A percentile compares a stretch with the other conserved stretches of the same genome.
Conservation (phyloP, 2,797 vertebrate species). For the Decapterus maruadsi region DNA sequence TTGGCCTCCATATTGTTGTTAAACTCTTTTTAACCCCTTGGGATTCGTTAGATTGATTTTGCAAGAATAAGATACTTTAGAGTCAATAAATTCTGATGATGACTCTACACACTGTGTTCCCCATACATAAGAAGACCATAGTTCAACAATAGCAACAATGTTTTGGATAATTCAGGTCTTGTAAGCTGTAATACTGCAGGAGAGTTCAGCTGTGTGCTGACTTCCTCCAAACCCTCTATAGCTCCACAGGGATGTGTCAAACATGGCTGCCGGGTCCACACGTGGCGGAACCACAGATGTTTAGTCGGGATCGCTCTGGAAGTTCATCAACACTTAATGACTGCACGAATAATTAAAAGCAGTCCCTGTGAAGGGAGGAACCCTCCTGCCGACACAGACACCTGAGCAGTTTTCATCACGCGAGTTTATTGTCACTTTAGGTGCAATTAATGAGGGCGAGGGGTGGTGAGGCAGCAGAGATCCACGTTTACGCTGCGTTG, state of each 20-base stretch:
- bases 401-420: slow-evolving; percentile 56
- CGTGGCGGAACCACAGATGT: slow-evolving; percentile 66
- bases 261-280: slow-evolving; percentile 41
- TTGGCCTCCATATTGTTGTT: no score
- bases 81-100: neutral
- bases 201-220: slow-evolving; percentile 3
- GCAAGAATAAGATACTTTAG: no score
- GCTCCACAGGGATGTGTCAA: slow-evolving; percentile 41
- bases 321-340: slow-evolving; percentile 64
- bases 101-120: neutral
- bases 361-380: slow-evolving; percentile 51
- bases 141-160: neutral
- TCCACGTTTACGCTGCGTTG: slow-evolving; percentile 26
- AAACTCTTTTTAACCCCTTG: no score
- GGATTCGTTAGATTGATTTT: no score
- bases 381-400: slow-evolving; percentile 51
- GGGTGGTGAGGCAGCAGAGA: slow-evolving; percentile 41
- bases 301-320: slow-evolving; percentile 40
- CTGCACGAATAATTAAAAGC: slow-evolving; percentile 68
- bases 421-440: slow-evolving; percentile 60
- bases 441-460: slow-evolving; percentile 55
- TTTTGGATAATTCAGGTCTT: slow-evolving; percentile 8
- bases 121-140: neutral
- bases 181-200: neutral
- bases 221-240: neutral